Evolutionary conservation across 1,140 invertebrate genomes (phyloP).

Genomic region (Magallana angulata): DNA sequence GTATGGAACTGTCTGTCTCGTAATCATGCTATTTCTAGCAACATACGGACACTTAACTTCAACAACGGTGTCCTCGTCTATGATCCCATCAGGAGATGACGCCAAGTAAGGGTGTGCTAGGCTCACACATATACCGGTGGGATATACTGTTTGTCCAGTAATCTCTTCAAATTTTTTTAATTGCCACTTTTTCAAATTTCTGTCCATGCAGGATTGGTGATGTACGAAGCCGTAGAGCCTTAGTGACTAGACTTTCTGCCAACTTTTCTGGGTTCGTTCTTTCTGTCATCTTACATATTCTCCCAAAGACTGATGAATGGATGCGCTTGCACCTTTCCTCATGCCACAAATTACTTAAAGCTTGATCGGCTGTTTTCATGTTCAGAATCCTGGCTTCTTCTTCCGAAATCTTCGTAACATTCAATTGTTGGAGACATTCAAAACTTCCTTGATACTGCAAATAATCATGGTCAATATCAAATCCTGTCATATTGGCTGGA

Average conservation of each 20-base stretch:
- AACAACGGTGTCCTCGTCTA: slow-evolving; percentile 43
- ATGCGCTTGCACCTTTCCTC: slow-evolving; percentile 54
- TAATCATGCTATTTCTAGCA: slow-evolving; percentile 50
- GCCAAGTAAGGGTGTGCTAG: slow-evolving; percentile 49
- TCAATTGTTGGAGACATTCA: slow-evolving; percentile 39
- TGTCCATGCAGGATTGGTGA: slow-evolving; percentile 53
- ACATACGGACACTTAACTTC: slow-evolving; percentile 62
- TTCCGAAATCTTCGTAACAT: slow-evolving; percentile 48
- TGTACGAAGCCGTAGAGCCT: not conserved
- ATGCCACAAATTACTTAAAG: slow-evolving; percentile 52
- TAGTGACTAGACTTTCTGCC: slow-evolving; percentile 40
- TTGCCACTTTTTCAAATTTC: slow-evolving; percentile 58
- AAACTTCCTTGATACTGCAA: slow-evolving; percentile 35
- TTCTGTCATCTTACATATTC: slow-evolving; percentile 63
- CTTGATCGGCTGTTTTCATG: slow-evolving; percentile 52
- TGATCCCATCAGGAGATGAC: slow-evolving; percentile 59
- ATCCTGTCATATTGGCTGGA: slow-evolving; percentile 47
- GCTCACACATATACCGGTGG: slow-evolving; percentile 49
- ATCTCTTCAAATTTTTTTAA: slow-evolving; percentile 43
- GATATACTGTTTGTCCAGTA: slow-evolving; percentile 32
- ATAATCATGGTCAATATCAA: slow-evolving; percentile 56
- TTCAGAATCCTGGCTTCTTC: slow-evolving; percentile 50
- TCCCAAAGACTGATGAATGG: slow-evolving; percentile 60
- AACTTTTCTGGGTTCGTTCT: slow-evolving; percentile 52
- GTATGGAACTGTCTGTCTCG: slow-evolving; percentile 45